These are phyloP conservation scores for Grammomys dolichurus DNA, from an alignment of 2,113 vertebrate species.

Conservation along the genomic window DNA sequence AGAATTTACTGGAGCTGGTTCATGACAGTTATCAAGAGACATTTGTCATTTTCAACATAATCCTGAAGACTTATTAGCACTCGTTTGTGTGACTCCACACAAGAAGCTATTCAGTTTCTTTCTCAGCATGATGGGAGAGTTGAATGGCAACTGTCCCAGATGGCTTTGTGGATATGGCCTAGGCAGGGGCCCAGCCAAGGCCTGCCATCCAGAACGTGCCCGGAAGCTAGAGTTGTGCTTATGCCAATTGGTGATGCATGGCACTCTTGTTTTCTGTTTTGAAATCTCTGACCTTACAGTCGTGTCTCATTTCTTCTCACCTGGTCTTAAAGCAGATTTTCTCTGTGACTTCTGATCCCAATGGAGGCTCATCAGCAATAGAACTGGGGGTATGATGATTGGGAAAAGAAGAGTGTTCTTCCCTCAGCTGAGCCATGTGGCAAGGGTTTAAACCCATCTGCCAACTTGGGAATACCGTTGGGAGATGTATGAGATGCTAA, in stretches of 20 bases:
- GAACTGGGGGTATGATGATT: neutral
- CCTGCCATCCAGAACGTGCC: neutral
- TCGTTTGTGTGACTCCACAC: neutral
- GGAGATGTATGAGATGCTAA: constrained; percentile 7
- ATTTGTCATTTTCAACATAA: neutral
- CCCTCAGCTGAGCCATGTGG: no score
- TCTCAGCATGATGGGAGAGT: neutral
- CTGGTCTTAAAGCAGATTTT: neutral
- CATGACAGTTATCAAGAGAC: neutral
- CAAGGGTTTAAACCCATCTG: neutral
- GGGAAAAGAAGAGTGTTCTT: neutral
- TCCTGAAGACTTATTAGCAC: neutral
- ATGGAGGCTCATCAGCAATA: neutral
- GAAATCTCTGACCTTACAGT: neutral
- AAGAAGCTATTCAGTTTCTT: neutral
- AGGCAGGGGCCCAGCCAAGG: neutral
- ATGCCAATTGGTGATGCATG: accelerated
- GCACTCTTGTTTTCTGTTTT: neutral
- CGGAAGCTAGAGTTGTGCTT: neutral
- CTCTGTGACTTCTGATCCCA: neutral
- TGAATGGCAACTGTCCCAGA: neutral
- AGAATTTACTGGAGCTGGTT: neutral
- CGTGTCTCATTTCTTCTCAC: neutral
- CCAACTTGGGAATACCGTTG: neutral
- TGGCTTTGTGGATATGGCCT: neutral